Percentiles rank a stretch among this genome's conserved stretches.
phyloP scores from a whole-genome alignment of 2,113 vertebrate species.

The Hyla sarda region DNA sequence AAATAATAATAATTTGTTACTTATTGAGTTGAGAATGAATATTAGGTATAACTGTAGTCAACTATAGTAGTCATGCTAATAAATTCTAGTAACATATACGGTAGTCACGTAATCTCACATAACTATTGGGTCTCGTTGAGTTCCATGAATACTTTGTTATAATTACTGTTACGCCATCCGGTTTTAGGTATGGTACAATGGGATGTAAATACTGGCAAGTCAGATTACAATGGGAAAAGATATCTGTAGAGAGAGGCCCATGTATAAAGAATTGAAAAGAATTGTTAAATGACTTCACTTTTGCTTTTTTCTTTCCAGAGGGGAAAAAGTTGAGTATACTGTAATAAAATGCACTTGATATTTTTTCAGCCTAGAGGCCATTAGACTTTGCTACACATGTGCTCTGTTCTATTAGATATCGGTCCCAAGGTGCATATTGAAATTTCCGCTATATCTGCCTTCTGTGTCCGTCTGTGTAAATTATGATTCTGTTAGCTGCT shows the following conservation, averaged over 20 bases:
- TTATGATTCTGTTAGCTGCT: not conserved
- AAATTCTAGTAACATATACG: no score
- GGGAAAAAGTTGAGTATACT: not conserved
- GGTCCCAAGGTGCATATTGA: not conserved
- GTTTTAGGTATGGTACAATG: no score
- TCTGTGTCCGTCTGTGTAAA: not conserved
- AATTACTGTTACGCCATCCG: no score
- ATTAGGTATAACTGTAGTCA: no score
- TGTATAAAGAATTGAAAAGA: not conserved
- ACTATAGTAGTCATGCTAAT: no score
- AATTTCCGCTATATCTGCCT: not conserved
- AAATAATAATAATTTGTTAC: no score
- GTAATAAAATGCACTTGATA: not conserved
- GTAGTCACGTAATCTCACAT: no score
- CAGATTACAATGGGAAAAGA: no score
- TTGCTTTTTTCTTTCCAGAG: not conserved
- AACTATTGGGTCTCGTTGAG: no score
- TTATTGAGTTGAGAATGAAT: no score
- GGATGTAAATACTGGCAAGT: no score
- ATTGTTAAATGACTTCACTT: not conserved
- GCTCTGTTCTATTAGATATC: slow-evolving; percentile 2
- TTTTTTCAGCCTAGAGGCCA: not conserved
- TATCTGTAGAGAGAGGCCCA: not conserved
- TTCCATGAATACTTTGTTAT: no score
- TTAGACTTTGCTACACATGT: not conserved